phyloP scores from a whole-genome alignment of 2,797 vertebrate genomes.

The Sparus aurata region DNA sequence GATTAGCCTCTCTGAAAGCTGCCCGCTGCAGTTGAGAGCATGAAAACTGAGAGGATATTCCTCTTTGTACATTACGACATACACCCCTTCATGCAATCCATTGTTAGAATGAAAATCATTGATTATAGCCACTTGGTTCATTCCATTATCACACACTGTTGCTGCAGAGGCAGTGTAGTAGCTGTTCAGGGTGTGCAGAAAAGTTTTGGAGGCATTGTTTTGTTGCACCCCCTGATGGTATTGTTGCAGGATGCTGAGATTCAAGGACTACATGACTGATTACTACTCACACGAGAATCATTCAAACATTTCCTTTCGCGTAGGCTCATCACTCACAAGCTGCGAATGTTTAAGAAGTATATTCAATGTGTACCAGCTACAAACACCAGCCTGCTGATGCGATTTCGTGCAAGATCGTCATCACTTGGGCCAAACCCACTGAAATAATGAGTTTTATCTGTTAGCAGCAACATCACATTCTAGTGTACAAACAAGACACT shows the following conservation, averaged over 20 bases:
- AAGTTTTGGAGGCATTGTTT: background rate
- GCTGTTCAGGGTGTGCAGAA: background rate
- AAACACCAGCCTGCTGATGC: background rate
- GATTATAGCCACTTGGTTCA: too few relatives aligned
- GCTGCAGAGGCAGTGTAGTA: background rate
- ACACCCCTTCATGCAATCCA: background rate
- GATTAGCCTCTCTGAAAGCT: too few relatives aligned
- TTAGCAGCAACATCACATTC: background rate
- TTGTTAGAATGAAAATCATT: too few relatives aligned
- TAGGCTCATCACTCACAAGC: background rate
- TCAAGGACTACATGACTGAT: background rate
- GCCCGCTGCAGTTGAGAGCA: too few relatives aligned
- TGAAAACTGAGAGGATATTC: too few relatives aligned
- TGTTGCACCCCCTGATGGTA: background rate
- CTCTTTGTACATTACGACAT: background rate
- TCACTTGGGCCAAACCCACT: background rate
- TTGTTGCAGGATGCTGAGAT: background rate
- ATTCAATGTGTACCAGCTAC: too few relatives aligned
- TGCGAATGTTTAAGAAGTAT: background rate
- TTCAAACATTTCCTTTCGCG: background rate
- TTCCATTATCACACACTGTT: background rate
- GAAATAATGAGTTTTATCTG: background rate
- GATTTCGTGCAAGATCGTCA: background rate
- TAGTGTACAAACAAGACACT: background rate
- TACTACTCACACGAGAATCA: background rate